Base-by-base conservation (phyloP, 2,888 invertebrate species). In the Drosophila stalkeri region DNA sequence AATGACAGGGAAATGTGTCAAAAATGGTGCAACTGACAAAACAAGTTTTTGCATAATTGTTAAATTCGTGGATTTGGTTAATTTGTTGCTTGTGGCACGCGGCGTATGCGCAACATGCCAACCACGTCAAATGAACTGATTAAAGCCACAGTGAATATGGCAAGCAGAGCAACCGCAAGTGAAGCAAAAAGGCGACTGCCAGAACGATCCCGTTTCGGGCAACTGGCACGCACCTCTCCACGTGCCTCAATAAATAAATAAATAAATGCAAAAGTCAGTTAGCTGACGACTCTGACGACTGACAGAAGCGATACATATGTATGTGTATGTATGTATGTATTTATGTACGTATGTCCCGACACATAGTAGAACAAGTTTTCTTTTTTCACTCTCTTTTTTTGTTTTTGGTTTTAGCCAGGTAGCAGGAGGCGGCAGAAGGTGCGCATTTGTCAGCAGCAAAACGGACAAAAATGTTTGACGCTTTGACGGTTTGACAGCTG, bases 201-300 rank as follows among this genome's bases (percentile, higher is more conserved):
- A 43, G n/a, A 11, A 43, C 9, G 4, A 43, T 11, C 9, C 18
- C 23, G 16, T 23, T 23, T 33, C n/a, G 20, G 20, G 39, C 41
- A 16, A n/a, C 52, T 16, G 44, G 72, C 79, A 75, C 77, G 78
- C 78, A 77, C 70, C 63, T 33, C 51, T 7, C 12, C 39, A 39
- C 54, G 54, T 27, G 59, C 75, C 51, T 43, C 75, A 56, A 79
- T 73, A 77, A 82, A 86, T 86, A 84, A 83, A 82, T 83, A 77
- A 77, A 79, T 79, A 75, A 79, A 78, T 79, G 86, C 86, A 75
- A 85, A 85, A 85, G 81, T 85, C 86, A 73, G 79, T 64, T 81
- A 68, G 51, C 72, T 80, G 85, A 80, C 84, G 79, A 52, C 47
- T 52, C 20, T 59, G 62, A 44, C 43, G 64, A 56, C 44, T 57